Conservation (phyloP, 2,797 vertebrate species). For the Paedocypris micromegethes region DNA sequence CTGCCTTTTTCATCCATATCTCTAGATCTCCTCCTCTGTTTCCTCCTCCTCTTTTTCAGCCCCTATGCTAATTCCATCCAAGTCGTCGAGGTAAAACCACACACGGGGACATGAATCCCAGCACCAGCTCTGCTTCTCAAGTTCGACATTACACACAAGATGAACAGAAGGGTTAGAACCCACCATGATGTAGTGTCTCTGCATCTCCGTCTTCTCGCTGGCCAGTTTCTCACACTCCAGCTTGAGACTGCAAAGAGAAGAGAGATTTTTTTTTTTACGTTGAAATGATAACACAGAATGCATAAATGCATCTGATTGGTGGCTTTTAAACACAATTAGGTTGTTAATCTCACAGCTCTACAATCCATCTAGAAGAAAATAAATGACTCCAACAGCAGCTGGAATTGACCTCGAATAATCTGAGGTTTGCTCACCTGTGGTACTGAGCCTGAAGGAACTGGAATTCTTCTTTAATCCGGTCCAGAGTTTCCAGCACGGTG, state of each 20-base stretch:
- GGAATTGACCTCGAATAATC: conserved; percentile 4
- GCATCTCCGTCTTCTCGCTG: conserved; percentile 81
- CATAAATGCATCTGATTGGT: no score
- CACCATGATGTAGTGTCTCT: conserved; percentile 78
- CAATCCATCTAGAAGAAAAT: background rate
- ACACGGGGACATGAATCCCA: conserved; percentile 5
- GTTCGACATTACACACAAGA: background rate
- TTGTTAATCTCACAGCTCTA: no score
- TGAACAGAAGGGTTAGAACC: conserved; percentile 30
- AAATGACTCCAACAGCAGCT: conserved; percentile 1
- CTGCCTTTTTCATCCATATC: conserved; percentile 16
- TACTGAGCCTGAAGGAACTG: conserved; percentile 91
- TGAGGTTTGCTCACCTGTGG: conserved; percentile 61
- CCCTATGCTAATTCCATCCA: background rate
- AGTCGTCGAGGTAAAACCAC: conserved; percentile 22
- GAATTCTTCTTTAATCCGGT: conserved; percentile 90
- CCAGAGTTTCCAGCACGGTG: conserved; percentile 86
- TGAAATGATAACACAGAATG: no score
- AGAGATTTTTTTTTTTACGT: background rate
- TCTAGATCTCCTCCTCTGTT: conserved; percentile 11
- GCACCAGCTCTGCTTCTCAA: conserved; percentile 2
- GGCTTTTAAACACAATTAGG: no score
- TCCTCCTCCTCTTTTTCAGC: conserved; percentile 21
- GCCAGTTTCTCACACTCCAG: conserved; percentile 78
- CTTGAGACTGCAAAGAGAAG: conserved; percentile 64